These are phyloP conservation scores for Mechanitis messenoides DNA, from an alignment of 2,888 invertebrate genomes.

Conservation along the genomic window DNA sequence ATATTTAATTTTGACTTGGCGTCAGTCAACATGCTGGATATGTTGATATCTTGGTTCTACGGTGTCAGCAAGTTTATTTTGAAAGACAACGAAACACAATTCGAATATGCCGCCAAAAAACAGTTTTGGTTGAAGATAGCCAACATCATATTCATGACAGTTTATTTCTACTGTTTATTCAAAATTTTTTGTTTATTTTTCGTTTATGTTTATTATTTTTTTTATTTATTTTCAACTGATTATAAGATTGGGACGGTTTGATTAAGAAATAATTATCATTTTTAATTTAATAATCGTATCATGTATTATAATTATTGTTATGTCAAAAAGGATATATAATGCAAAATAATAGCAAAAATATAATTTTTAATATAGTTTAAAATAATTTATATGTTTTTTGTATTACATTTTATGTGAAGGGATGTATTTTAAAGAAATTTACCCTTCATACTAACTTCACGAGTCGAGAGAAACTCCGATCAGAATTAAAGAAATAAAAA, in stretches of 20 bases:
- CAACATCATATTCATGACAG: conserved; percentile 7
- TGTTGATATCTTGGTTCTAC: conserved; percentile 29
- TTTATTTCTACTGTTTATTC: neutral
- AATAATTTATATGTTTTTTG: too few relatives aligned
- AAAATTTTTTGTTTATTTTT: neutral
- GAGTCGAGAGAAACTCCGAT: too few relatives aligned
- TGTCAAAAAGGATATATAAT: too few relatives aligned
- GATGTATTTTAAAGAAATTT: too few relatives aligned
- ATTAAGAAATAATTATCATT: too few relatives aligned
- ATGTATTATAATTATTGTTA: too few relatives aligned
- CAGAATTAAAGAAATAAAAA: too few relatives aligned
- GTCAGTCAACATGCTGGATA: conserved; percentile 30
- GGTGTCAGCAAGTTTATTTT: conserved; percentile 34
- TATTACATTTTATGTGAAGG: too few relatives aligned
- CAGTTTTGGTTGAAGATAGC: conserved; percentile 27
- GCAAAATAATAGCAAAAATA: too few relatives aligned
- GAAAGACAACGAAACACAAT: conserved; percentile 31
- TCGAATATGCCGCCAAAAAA: conserved; percentile 25
- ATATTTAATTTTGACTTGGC: conserved; percentile 35
- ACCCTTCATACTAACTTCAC: too few relatives aligned
- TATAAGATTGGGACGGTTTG: neutral
- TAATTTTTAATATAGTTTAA: too few relatives aligned
- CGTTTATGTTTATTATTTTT: neutral
- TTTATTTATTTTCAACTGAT: neutral
- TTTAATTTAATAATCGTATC: too few relatives aligned